Base-by-base conservation (phyloP, 2,797 vertebrate genomes). In the Cryptoblepharus egeriae region DNA sequence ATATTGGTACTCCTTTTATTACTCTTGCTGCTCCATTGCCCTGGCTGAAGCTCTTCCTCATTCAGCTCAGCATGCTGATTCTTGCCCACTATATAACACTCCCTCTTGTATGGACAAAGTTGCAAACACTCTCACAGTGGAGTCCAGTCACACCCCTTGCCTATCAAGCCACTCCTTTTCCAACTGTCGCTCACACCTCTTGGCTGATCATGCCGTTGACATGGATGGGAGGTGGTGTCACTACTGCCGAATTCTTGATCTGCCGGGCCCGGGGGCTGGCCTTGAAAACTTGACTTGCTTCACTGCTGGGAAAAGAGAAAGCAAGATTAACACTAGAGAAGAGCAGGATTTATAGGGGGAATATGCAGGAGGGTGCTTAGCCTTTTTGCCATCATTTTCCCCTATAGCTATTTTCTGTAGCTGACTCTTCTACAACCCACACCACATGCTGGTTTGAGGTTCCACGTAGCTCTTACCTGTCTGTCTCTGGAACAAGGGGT, bases 201-300 rank as follows among this genome's bases (percentile, higher is more conserved):
- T 95, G 95, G 91, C 93, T 95, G 77, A 96, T 95, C 79, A 94
- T 95, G 68, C 95, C 93, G 3, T 96, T 96, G 12, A 96, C 93
- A 88, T 95, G 95, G 86, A 97, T 96, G 1, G 97, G 97, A 45
- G 97, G 97, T 0, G 97, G 97, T 1, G 96, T 97, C 95, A 96
- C 95, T n/a, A 97, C 94, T 0, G 90, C 90, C 0, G 94, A 91
- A 86, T 88, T 95, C 84, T 97, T 97, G 9, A 91, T 91, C 82
- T 94, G 96, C 89, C 95, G 96, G 82, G 95, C 95, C 5, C 93
- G 92, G 13, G 96, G 92, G 81, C 95, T 97, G 93, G 93, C 95
- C 91, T 96, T 97, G 86, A 97, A 97, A 64, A 97, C 85, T 28
- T 90, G 94, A 92, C 94, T 95, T 68, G 58, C 92, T 82, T 96